Base-by-base conservation (phyloP, 2,888 invertebrate species). In the Aproaerema taeniolella region DNA sequence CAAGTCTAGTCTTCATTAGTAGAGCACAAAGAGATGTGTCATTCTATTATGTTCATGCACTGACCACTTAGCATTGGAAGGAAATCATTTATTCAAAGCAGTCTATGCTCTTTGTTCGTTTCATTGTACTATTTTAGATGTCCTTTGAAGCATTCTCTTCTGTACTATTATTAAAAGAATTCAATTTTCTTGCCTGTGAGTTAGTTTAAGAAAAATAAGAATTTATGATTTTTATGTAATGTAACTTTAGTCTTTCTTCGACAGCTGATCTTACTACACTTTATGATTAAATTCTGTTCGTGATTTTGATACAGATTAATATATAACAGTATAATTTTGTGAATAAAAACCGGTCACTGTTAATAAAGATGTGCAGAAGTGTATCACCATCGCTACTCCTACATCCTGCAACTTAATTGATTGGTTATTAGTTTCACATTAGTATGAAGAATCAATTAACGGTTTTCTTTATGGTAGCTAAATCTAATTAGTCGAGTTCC, bases 1-100 rank as follows among this genome's bases (percentile, higher is more conserved):
- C 20, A 8, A 20, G 55, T 62, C 63, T 51, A 63, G 57, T 49
- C 50, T 72, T 69, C 64, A 70, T 76, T 63, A 69, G 53, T 53
- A 53, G 46, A 49, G 47, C 59, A 69, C 67, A 76, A 79, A 75
- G 71, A 69, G 65, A 74, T 70, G 71, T 69, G 67, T 72, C 77
- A 72, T 78, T n/a, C 72, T 75, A 76, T 79, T 79, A 73, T 67
- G 61, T 67, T 61, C 71, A 74, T 74, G 61, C 55, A 63, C 61
- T 77, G 74, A 72, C 76, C 79, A 78, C 75, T 82, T 78, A 77
- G 67, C 55, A 63, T 52, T 42, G 58, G 69, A 72, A 79, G 79
- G 79, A 81, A 79, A 79, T 80, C 66, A 78, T 77, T 81, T 82
- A 77, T 83, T 81, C 69, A 72, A 64, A 65, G 57, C 60, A 50